phyloP scores from a whole-genome alignment of 2,113 vertebrate species.

The Eira barbara region DNA sequence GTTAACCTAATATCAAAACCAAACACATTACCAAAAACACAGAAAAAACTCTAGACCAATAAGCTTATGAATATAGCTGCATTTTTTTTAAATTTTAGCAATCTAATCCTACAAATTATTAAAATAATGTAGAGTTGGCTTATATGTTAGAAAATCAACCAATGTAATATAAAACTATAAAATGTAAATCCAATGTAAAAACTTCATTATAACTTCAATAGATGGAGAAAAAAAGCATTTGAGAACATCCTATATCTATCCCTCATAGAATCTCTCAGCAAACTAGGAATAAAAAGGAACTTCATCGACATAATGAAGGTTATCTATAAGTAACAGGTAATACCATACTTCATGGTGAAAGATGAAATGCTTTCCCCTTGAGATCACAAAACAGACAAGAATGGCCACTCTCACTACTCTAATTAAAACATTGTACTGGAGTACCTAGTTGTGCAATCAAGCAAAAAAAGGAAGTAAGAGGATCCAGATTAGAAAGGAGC shows the following conservation, averaged over 20 bases:
- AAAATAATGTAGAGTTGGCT: background rate
- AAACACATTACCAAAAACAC: background rate
- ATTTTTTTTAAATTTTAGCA: background rate
- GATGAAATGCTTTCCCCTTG: background rate
- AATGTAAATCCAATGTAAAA: background rate
- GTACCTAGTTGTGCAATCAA: background rate
- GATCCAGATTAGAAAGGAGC: background rate
- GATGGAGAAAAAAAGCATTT: background rate
- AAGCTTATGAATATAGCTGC: background rate
- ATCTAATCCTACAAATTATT: background rate
- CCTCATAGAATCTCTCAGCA: background rate
- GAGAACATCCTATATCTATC: background rate
- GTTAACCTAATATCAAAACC: background rate
- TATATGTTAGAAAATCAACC: background rate
- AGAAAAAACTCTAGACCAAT: background rate
- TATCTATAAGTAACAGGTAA: background rate
- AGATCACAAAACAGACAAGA: background rate
- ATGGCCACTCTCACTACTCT: background rate
- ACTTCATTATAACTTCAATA: background rate
- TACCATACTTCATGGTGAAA: background rate
- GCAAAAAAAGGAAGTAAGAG: background rate
- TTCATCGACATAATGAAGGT: background rate
- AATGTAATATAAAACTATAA: background rate
- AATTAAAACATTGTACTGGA: background rate
- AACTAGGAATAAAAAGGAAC: background rate